Percentiles rank a stretch among this genome's conserved stretches.
phyloP scores from a whole-genome alignment of 1,140 invertebrate genomes.

The Mylabris phalerata region DNA sequence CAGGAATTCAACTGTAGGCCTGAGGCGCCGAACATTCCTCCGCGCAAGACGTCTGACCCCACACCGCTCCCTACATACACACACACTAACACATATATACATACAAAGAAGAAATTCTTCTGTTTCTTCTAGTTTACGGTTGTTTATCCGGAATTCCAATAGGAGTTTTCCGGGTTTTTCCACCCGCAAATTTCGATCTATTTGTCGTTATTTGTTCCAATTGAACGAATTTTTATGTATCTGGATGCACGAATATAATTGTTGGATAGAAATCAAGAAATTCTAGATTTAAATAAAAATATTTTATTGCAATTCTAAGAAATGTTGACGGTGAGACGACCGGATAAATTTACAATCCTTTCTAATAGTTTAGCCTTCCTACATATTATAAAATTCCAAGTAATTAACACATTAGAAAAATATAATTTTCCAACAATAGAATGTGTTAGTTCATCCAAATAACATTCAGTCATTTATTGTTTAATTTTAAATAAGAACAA shows the following conservation, averaged over 20 bases:
- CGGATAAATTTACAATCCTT: too few species aligned
- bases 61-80: constrained; percentile 37
- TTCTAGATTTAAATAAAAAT: too few species aligned
- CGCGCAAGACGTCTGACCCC: constrained; percentile 40
- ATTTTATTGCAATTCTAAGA: too few species aligned
- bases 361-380: too few species aligned
- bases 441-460: not conserved
- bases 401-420: too few species aligned
- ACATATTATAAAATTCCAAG: too few species aligned
- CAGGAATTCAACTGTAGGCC: constrained; percentile 50
- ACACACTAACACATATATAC: constrained; percentile 15
- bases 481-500: not conserved
- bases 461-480: not conserved
- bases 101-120: not conserved
- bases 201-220: not conserved
- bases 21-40: constrained; percentile 55
- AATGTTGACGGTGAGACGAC: too few species aligned
- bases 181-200: not conserved
- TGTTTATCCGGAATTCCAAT: not conserved
- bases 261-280: too few species aligned
- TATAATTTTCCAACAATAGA: not conserved
- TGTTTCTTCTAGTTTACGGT: not conserved
- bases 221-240: too few species aligned
- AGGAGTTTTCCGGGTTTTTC: not conserved
- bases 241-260: too few species aligned